phyloP scores from a whole-genome alignment of 2,888 invertebrate genomes.

The Drosophila melanosoma region DNA sequence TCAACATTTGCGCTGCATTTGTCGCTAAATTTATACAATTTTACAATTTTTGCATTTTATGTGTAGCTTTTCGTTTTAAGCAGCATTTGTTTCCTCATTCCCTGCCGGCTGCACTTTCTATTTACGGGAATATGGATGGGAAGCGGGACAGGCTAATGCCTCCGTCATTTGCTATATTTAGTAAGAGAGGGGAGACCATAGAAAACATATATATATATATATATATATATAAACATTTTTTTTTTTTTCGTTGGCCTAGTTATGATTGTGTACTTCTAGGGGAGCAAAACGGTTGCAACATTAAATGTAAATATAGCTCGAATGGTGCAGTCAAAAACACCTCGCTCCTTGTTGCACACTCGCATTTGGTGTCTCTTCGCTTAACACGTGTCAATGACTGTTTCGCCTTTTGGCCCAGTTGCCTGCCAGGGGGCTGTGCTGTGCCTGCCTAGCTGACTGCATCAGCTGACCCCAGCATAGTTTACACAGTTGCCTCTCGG shows the following conservation, averaged over 20 bases:
- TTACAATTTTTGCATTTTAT: slow-evolving; percentile 47
- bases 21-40: slow-evolving; percentile 72
- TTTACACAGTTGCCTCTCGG: slow-evolving; percentile 69
- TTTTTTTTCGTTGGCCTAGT: slow-evolving; percentile 46
- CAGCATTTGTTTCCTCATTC: slow-evolving; percentile 77
- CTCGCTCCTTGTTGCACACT: background rate
- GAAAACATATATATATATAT: slow-evolving; percentile 16
- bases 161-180: slow-evolving; percentile 54
- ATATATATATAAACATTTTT: background rate
- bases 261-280: slow-evolving; percentile 54
- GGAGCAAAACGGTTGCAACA: slow-evolving; percentile 42
- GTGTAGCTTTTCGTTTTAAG: slow-evolving; percentile 25
- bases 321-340: background rate
- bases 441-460: slow-evolving; percentile 22
- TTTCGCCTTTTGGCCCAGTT: slow-evolving; percentile 79
- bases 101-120: slow-evolving; percentile 53
- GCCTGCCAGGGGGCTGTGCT: slow-evolving; percentile 23
- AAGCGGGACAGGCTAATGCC: background rate
- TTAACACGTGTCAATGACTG: slow-evolving; percentile 73
- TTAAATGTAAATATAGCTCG: slow-evolving; percentile 43
- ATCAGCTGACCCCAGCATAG: slow-evolving; percentile 77
- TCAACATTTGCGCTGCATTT: slow-evolving; percentile 59
- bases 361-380: slow-evolving; percentile 3
- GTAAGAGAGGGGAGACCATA: slow-evolving; percentile 13
- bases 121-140: background rate